phyloP scores from a whole-genome alignment of 2,888 invertebrate species.

The Siphonodentalium dalli region DNA sequence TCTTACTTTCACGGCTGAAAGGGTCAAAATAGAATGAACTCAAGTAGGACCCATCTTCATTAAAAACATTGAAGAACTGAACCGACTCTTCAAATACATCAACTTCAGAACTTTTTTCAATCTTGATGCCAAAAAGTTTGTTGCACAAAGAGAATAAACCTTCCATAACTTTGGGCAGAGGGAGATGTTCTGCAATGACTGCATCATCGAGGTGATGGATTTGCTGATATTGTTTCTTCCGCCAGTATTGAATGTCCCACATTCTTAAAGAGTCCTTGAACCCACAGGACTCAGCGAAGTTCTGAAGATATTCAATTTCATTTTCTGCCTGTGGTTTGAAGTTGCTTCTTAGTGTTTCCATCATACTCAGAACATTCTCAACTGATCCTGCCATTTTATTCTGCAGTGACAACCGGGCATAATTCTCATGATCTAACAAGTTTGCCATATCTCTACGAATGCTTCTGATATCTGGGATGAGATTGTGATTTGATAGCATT shows the following conservation, averaged over 20 bases:
- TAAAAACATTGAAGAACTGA: constrained; percentile 80
- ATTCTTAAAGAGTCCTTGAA: constrained; percentile 74
- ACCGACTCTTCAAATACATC: constrained; percentile 88
- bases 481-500: constrained; percentile 72
- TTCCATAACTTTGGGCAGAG: constrained; percentile 79
- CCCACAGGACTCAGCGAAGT: constrained; percentile 78
- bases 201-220: constrained; percentile 74
- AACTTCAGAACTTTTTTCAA: constrained; percentile 67
- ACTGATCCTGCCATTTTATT: constrained; percentile 89
- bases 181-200: constrained; percentile 81
- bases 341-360: constrained; percentile 68
- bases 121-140: constrained; percentile 74
- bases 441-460: constrained; percentile 77
- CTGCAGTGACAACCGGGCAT: constrained; percentile 87
- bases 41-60: constrained; percentile 71
- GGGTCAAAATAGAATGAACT: constrained; percentile 89
- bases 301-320: constrained; percentile 76
- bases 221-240: constrained; percentile 74
- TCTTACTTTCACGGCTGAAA: constrained; percentile 73
- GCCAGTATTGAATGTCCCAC: constrained; percentile 91
- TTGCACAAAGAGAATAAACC: constrained; percentile 80
- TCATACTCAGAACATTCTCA: constrained; percentile 76
- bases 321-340: constrained; percentile 74
- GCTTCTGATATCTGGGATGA: constrained; percentile 80
- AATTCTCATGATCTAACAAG: constrained; percentile 80